Evolutionary conservation across 2,797 vertebrate genomes (phyloP).

Genomic region (Pygocentrus nattereri): DNA sequence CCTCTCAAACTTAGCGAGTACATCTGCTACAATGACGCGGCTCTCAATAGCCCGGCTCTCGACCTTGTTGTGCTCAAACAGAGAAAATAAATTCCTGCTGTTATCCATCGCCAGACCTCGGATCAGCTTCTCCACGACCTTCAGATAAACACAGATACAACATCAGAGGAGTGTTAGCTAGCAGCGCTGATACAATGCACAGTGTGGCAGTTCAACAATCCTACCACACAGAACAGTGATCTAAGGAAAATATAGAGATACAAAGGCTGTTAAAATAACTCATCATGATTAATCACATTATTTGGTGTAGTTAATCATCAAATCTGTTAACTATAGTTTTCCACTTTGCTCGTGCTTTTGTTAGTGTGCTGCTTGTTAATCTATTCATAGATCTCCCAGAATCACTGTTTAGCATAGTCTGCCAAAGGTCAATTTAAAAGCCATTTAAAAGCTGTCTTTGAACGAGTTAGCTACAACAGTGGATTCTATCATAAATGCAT

Average conservation of each 20-base stretch:
- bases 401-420: too few relatives aligned
- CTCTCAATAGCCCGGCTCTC: slow-evolving; percentile 90
- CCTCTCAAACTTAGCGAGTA: slow-evolving; percentile 95
- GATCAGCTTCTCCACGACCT: slow-evolving; percentile 94
- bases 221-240: neutral
- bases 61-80: slow-evolving; percentile 88
- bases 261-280: too few relatives aligned
- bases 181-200: neutral
- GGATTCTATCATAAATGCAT: too few relatives aligned
- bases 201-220: neutral
- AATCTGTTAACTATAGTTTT: too few relatives aligned
- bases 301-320: neutral
- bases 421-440: too few relatives aligned
- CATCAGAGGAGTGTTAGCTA: neutral
- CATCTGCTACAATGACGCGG: slow-evolving; percentile 90
- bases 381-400: too few relatives aligned
- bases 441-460: too few relatives aligned
- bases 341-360: too few relatives aligned
- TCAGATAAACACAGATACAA: neutral
- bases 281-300: neutral
- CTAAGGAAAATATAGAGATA: neutral
- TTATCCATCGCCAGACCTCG: slow-evolving; percentile 93
- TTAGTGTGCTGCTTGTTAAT: too few relatives aligned
- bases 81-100: slow-evolving; percentile 92
- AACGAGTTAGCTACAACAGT: too few relatives aligned